These are phyloP conservation scores for Triplophysa tibetana DNA, from an alignment of 2,113 vertebrate genomes.

Conservation along the genomic window DNA sequence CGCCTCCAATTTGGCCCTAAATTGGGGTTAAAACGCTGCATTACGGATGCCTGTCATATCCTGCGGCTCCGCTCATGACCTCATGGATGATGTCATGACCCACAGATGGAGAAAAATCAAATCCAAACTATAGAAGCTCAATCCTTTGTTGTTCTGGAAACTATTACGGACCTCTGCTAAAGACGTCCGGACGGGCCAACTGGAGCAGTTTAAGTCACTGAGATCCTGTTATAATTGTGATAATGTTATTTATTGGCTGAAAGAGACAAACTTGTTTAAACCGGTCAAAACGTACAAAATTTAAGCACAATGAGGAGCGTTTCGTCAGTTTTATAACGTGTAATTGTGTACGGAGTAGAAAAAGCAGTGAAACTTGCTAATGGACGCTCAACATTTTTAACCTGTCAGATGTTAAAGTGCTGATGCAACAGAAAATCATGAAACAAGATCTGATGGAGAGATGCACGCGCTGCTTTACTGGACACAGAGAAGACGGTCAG, in stretches of 20 bases:
- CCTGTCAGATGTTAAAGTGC: background rate
- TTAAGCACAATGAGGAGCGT: background rate
- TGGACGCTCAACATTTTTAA: background rate
- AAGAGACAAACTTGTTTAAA: background rate
- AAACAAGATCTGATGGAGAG: too few species aligned
- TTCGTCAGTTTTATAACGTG: constrained; percentile 8
- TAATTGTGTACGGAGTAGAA: background rate
- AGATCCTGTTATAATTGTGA: background rate
- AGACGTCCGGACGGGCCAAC: background rate
- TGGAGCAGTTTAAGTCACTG: background rate
- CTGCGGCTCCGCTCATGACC: constrained; percentile 45
- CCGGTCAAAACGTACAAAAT: background rate
- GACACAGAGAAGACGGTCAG: too few species aligned
- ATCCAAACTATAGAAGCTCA: constrained; percentile 8
- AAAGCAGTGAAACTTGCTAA: constrained; percentile 1
- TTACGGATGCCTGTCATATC: constrained; percentile 23
- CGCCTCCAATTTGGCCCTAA: background rate
- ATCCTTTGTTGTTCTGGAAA: constrained; percentile 22
- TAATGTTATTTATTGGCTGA: background rate
- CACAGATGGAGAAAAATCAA: constrained; percentile 42
- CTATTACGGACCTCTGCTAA: background rate
- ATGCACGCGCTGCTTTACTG: too few species aligned
- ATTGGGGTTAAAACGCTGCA: constrained; percentile 18
- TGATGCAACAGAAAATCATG: background rate
- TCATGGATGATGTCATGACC: constrained; percentile 52